Evolutionary conservation across 2,113 vertebrate species (phyloP).

Genomic region (Xenopus tropicalis): UCB_Xtro_10.0 CM004443.2:143401001-143401500

Average conservation of each 20-base stretch:
- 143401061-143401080: too few relatives aligned
- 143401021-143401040: background rate
- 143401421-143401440: background rate
- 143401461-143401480: conserved; percentile 9
- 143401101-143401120: too few relatives aligned
- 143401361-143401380: conserved; percentile 20
- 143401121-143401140: background rate
- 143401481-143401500: background rate
- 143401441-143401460: background rate
- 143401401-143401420: conserved; percentile 11
- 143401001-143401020: background rate
- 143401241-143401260: conserved; percentile 8
- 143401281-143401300: conserved; percentile 12
- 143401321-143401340: conserved; percentile 12
- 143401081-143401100: too few relatives aligned
- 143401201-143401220: background rate
- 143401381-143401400: conserved; percentile 17
- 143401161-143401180: background rate
- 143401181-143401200: background rate
- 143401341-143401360: conserved; percentile 21
- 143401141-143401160: background rate
- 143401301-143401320: conserved; percentile 22
- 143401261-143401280: background rate
- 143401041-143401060: background rate
- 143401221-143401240: conserved; percentile 3